Conservation (phyloP, 1,140 invertebrate genomes). For the Cherax destructor region DNA sequence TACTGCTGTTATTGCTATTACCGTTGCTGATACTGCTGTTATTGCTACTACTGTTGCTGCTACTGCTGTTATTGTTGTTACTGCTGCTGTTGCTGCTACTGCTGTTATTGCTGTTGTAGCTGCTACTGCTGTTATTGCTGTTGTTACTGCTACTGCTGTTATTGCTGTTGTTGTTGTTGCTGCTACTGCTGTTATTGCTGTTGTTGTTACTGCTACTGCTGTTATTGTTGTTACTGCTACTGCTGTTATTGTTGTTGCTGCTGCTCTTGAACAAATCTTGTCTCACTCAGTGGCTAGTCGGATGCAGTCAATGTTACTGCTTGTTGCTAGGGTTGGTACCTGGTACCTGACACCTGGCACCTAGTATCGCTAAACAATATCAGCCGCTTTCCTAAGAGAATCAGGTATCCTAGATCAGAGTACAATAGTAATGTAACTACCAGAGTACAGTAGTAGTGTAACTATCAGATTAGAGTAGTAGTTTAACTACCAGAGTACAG, state of each 20-base stretch:
- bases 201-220: not conserved
- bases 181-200: not conserved
- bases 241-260: constrained; percentile 2
- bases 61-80: constrained; percentile 10
- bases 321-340: no score
- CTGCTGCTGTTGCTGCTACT: not conserved
- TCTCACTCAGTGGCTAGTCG: no score
- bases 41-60: not conserved
- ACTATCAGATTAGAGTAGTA: no score
- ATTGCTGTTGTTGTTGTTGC: not conserved
- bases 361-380: no score
- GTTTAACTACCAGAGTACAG: no score
- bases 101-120: not conserved
- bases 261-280: not conserved
- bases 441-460: no score
- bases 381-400: no score
- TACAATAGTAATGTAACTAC: no score
- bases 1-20: not conserved
- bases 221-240: constrained; percentile 1
- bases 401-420: no score
- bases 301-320: no score
- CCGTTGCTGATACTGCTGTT: not conserved
- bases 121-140: not conserved
- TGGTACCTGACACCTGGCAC: no score
- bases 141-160: not conserved